phyloP scores from a whole-genome alignment of 2,113 vertebrate species.

The Sphaerodactylus townsendi region DNA sequence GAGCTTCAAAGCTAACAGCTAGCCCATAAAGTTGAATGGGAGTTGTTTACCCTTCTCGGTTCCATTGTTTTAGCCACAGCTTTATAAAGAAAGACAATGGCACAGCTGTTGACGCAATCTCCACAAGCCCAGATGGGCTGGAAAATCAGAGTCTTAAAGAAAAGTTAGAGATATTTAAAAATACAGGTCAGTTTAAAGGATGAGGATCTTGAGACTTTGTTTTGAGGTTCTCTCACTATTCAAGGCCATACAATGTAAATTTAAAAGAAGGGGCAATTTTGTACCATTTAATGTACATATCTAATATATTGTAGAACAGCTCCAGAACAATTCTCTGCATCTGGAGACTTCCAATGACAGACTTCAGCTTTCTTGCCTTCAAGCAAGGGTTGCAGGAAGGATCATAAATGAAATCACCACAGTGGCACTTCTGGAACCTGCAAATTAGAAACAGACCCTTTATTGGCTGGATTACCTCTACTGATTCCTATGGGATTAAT shows the following conservation, averaged over 20 bases:
- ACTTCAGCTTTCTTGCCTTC: background rate
- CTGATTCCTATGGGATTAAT: conserved; percentile 16
- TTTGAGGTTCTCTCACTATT: background rate
- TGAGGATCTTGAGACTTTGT: conserved; percentile 48
- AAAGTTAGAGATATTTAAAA: conserved; percentile 54
- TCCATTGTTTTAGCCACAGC: conserved; percentile 69
- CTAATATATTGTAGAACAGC: conserved; percentile 1
- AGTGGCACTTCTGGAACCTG: background rate
- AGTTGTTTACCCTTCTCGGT: conserved; percentile 68
- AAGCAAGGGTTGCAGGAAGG: background rate
- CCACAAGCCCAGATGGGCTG: conserved; percentile 65
- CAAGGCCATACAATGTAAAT: conserved; percentile 8
- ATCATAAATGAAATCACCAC: background rate
- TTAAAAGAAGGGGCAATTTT: conserved; percentile 14
- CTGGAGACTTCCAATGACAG: conserved; percentile 12
- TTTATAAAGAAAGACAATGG: conserved; percentile 68
- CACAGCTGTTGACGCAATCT: conserved; percentile 73
- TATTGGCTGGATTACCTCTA: background rate
- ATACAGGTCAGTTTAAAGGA: conserved; percentile 54
- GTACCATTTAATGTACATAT: background rate
- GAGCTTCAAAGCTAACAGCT: conserved; percentile 74
- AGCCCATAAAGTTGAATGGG: conserved; percentile 70
- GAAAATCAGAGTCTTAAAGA: conserved; percentile 61
- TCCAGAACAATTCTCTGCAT: background rate
- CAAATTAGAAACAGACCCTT: background rate